A percentile compares a stretch with the other conserved stretches of the same genome.
These are phyloP conservation scores for Dioctria rufipes DNA, from an alignment of 2,888 invertebrate genomes.

Conservation along the genomic window DNA sequence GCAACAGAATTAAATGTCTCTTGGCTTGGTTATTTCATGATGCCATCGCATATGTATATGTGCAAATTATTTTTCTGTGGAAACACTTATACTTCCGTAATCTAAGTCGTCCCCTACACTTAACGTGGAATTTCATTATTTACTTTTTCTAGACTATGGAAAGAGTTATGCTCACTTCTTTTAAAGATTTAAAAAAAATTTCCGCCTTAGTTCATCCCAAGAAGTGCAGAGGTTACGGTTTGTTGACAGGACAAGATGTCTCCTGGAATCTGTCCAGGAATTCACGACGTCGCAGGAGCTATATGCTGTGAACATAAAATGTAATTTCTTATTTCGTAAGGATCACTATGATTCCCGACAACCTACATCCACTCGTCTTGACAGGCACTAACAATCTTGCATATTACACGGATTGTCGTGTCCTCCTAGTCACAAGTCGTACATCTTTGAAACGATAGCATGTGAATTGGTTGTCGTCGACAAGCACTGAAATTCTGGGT, in stretches of 20 bases:
- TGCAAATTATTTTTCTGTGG: too few species aligned
- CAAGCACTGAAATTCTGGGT: background rate
- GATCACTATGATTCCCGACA: slow-evolving; percentile 30
- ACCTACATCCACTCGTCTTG: background rate
- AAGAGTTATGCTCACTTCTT: too few species aligned
- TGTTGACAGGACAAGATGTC: slow-evolving; percentile 45
- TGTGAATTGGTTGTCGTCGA: slow-evolving; percentile 21
- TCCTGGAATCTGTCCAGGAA: slow-evolving; percentile 46
- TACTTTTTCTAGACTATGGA: too few species aligned
- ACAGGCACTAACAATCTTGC: slow-evolving; percentile 25
- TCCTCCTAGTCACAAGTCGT: background rate
- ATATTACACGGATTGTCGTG: slow-evolving; percentile 15
- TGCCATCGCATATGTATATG: too few species aligned
- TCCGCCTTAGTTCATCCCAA: slow-evolving; percentile 6
- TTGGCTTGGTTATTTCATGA: too few species aligned
- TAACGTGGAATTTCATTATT: too few species aligned
- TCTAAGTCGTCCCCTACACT: too few species aligned
- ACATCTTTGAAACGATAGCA: slow-evolving; percentile 18
- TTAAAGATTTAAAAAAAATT: slow-evolving; percentile 10
- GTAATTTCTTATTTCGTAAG: slow-evolving; percentile 37
- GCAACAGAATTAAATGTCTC: too few species aligned
- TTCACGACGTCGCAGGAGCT: background rate
- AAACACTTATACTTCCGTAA: too few species aligned
- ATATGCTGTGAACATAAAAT: slow-evolving; percentile 28
- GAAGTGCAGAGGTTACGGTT: slow-evolving; percentile 34